Base-by-base conservation (phyloP, 2,888 invertebrate genomes). In the Eilema sororculum region DNA sequence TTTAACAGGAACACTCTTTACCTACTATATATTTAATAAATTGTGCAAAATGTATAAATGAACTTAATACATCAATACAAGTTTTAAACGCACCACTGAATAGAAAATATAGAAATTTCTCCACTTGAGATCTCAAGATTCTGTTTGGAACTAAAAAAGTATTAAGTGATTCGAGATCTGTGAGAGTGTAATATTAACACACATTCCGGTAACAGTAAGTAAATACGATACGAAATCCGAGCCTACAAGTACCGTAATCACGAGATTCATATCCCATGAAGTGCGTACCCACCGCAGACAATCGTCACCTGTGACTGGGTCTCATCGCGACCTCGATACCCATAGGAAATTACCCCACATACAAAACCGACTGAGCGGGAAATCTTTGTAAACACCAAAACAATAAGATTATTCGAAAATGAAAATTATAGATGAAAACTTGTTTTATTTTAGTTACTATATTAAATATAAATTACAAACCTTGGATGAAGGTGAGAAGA, bases 401-500 rank as follows among this genome's bases (percentile, higher is more conserved):
- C 86, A 87, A 86, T 82, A 78, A 65, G 63, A 75, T 74, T 80
- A 75, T 81, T 78, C 76, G 24, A 28, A 68, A 72, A 70, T 76
- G 67, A 57, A 74, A 68, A 71, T 66, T 24, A 70, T 56, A 73
- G 60, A 74, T 73, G 74, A 2, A 73, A 70, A 73, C 24, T 72
- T 46, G 65, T 74, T 72, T 78, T 71, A 71, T 72, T 52, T 33
- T 25, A 59, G 3, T 46, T 24, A 61, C 20, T n/a, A 24, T 22
- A n/a, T 65, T 60, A 58, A 73, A 52, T 64, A 60, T 46, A 30
- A 25, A 52, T 37, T 41, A 81, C 82, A 13, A 78, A 93, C 93
- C 93, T 91, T 89, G 89, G 41, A 90, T 67, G 58, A 92, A 74
- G 77, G 84, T 72, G 78, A 91, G 67, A 73, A 88, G 77, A 75